Base-by-base conservation (phyloP, 2,797 vertebrate species). In the Epinephelus malabaricus region DNA sequence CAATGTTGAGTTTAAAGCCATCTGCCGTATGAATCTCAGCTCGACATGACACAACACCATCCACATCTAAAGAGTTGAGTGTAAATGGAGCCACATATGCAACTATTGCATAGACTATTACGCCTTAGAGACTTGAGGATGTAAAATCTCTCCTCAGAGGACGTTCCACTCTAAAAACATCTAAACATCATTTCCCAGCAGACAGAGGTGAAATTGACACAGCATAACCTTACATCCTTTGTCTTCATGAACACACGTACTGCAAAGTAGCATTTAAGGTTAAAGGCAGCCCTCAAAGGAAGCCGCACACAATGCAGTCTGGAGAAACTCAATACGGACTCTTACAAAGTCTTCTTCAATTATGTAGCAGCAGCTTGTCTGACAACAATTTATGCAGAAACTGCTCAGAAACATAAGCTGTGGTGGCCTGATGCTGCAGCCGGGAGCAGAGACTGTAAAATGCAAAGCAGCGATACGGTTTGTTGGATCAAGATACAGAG, bases 361-460 rank as follows among this genome's bases (percentile, higher is more conserved):
- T 75, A 84, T 86, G 81, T 60, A 91, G 50, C 69, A 77, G 63
- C 85, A 40, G 82, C 81, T 87, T 87, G 73, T 61, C 62, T 70
- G 54, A 66, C 69, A 76, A 69, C 25, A 67, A 4, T 73, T 80
- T 78, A 30, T 50, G 49, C 60, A 23, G 58, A 70, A 78, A 72
- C 50, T 68, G 62, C 43, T 58, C 47, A 55, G 65, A 14, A 73
- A 82, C 40, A 71, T 18, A 69, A 69, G 65, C 53, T 61, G 12
- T 8, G 4, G 25, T 73, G 38, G 64, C 62, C 18, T 6, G 69
- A 64, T 9, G 17, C 54, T 40, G 69, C 54, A 34, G 60, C 53
- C 4, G 30, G 1, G 45, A 58, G n/a, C 46, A 45, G 15, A 63
- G 51, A 13, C 50, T 38, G 23, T 25, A 23, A 76, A 62, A 84